phyloP scores from a whole-genome alignment of 2,888 invertebrate genomes.

The Nineta flava region DNA sequence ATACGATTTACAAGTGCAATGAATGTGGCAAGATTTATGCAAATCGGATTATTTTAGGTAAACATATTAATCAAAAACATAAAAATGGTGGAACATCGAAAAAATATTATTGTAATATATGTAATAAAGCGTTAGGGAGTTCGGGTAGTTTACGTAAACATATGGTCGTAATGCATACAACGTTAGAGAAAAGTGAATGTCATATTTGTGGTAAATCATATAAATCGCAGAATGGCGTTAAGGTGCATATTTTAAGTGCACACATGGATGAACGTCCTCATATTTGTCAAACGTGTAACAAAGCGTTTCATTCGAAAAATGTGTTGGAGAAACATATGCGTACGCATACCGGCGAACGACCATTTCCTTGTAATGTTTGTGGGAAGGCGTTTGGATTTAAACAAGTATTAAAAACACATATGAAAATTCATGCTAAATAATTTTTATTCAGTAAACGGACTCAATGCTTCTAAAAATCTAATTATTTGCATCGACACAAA shows the following conservation, averaged over 20 bases:
- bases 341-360: slow-evolving; percentile 1
- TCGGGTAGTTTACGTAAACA: background rate
- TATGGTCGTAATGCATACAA: background rate
- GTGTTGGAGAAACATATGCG: background rate
- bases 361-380: background rate
- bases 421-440: slow-evolving; percentile 2
- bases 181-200: background rate
- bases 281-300: background rate
- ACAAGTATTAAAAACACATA: background rate
- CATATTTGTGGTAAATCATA: background rate
- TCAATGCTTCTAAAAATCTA: too few relatives aligned
- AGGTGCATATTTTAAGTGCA: background rate
- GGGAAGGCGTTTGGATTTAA: background rate
- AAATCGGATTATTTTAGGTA: background rate
- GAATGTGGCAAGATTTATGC: background rate
- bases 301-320: background rate
- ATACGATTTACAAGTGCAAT: background rate
- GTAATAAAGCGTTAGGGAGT: background rate
- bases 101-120: background rate
- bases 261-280: slow-evolving; percentile 2
- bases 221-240: background rate
- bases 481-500: too few relatives aligned
- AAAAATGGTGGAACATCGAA: background rate
- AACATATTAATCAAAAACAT: background rate
- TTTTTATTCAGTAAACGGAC: too few relatives aligned